These are phyloP conservation scores for Phrynocephalus versicolor DNA, from an alignment of 2,113 vertebrate genomes.

Conservation along the genomic window DNA sequence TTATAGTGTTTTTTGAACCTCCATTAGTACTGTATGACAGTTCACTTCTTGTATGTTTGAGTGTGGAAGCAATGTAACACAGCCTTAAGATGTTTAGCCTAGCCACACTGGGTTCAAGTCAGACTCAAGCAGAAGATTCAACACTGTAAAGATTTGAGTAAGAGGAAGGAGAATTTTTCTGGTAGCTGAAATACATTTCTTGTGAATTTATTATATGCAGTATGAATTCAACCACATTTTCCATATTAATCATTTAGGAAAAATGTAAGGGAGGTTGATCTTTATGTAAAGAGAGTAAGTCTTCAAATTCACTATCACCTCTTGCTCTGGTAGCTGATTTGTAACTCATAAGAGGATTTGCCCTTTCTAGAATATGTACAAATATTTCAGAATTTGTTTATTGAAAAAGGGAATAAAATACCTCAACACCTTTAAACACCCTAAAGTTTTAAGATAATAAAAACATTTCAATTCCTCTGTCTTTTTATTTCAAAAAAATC, in stretches of 20 bases:
- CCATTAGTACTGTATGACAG: not conserved
- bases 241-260: not conserved
- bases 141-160: not conserved
- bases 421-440: constrained; percentile 58
- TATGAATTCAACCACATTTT: not conserved
- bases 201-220: constrained; percentile 1
- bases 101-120: not conserved
- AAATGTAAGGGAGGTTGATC: not conserved
- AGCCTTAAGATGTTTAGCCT: constrained; percentile 2
- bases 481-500: not conserved
- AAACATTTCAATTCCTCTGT: not conserved
- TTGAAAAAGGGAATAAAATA: constrained; percentile 79
- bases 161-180: not conserved
- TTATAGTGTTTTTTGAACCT: not conserved
- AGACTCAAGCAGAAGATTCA: not conserved
- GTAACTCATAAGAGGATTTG: constrained; percentile 46
- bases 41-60: not conserved
- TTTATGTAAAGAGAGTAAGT: not conserved
- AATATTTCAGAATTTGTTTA: constrained; percentile 66
- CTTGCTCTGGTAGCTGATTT: constrained; percentile 4
- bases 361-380: constrained; percentile 59
- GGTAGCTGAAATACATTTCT: not conserved
- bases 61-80: not conserved
- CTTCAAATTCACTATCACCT: constrained; percentile 4
- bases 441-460: constrained; percentile 54